Evolutionary conservation across 2,888 invertebrate genomes (phyloP).

Genomic region (Parthenolecanium corni): DNA sequence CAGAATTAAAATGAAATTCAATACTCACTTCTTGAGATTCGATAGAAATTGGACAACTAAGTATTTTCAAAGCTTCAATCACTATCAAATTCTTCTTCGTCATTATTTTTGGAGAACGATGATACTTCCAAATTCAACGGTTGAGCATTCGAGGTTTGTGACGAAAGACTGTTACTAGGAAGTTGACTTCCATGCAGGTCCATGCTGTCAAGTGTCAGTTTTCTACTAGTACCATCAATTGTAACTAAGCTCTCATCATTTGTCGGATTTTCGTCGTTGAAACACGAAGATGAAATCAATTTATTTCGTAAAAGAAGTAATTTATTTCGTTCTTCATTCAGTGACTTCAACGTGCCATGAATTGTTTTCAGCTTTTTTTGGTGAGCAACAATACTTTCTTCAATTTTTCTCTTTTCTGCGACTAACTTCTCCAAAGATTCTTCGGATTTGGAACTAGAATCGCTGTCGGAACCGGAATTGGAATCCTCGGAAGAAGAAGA

Average conservation of each 20-base stretch:
- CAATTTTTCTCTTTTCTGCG: neutral
- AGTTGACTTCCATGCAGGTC: neutral
- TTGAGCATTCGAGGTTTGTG: neutral
- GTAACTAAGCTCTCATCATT: too few species aligned
- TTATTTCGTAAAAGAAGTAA: slow-evolving; percentile 1
- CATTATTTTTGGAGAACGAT: neutral
- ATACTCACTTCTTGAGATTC: too few species aligned
- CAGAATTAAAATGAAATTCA: too few species aligned
- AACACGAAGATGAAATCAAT: neutral
- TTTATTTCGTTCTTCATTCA: slow-evolving; percentile 11
- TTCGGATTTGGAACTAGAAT: slow-evolving; percentile 10
- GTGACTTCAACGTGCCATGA: neutral
- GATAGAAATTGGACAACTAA: too few species aligned
- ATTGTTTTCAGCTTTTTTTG: slow-evolving; percentile 4
- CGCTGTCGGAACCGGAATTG: slow-evolving; percentile 8
- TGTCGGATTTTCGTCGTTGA: neutral
- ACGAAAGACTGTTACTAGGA: neutral
- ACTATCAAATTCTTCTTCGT: slow-evolving; percentile 18
- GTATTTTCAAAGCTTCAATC: neutral
- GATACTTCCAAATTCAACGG: slow-evolving; percentile 10
- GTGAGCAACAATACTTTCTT: slow-evolving; percentile 2
- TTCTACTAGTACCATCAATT: too few species aligned
- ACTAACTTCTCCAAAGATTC: neutral
- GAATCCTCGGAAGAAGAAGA: slow-evolving; percentile 15
- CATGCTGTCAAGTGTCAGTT: too few species aligned